Base-by-base conservation (phyloP, 2,797 vertebrate species). In the Hozukius guyotensis region DNA sequence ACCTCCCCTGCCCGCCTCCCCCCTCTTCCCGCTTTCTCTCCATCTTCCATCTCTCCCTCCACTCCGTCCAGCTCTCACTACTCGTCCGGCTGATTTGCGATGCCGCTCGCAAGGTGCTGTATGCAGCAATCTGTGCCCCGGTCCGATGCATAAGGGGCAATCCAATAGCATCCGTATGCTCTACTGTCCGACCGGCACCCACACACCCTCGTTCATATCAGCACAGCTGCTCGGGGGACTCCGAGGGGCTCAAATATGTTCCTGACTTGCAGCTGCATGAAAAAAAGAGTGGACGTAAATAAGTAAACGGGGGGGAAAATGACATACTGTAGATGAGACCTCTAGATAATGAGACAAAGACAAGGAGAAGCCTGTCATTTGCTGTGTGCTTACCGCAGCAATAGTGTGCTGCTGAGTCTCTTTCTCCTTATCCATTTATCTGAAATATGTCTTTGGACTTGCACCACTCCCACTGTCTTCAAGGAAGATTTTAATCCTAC, bases 101-200 rank as follows among this genome's bases (percentile, higher is more conserved):
- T 95, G 94, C 95, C 81, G 91, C 94, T 95, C 94, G 92, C 93
- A 95, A 91, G 88, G 89, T 79, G 90, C 88, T 86, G 89, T 77
- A 94, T 94, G 93, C 94, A 94, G 93, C 93, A 93, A 82, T 92
- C 91, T 89, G 85, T 84, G 56, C 69, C 80, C 75, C 77, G 25
- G 63, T 90, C 80, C 89, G 49, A 73, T 66, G 75, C 87, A 81
- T 66, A 66, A 22, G 81, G 87, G 90, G 87, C 85, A 81, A 85
- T 85, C 93, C 84, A 69, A 83, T 88, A 85, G 82, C 90, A 85
- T 89, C 89, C 88, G 74, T 88, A 88, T 75, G 87, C 80, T 87
- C 69, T 25, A 60, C 70, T 78, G 78, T 81, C 76, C 56, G 18
- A 78, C 63, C 8, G 53, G 49, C 81, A 70, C 64, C 78, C 63